Evolutionary conservation across 2,113 vertebrate species (phyloP).

Genomic region (Prinia subflava): DNA sequence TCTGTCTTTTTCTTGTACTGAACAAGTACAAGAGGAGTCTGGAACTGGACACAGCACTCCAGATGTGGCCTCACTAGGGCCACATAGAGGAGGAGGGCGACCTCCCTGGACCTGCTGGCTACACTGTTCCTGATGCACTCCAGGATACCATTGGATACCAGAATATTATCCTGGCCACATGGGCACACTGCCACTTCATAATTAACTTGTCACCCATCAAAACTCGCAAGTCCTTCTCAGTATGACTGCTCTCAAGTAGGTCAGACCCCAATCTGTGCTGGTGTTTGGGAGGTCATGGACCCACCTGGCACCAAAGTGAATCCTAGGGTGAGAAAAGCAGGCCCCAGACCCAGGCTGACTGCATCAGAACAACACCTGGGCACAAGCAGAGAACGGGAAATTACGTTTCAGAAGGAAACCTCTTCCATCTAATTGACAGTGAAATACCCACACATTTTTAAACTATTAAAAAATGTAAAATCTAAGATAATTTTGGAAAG

Average conservation of each 20-base stretch:
- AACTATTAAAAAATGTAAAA: not conserved
- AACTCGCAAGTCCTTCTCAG: not conserved
- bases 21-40: not conserved
- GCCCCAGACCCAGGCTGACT: rapidly evolving
- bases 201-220: not conserved
- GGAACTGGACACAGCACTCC: not conserved
- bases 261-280: not conserved
- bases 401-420: not conserved
- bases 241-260: not conserved
- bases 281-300: not conserved
- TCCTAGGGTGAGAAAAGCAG: not conserved
- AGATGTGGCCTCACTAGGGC: not conserved
- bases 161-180: not conserved
- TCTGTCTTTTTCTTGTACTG: not conserved
- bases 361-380: not conserved
- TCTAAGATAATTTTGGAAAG: not conserved
- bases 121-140: not conserved
- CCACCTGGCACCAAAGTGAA: not conserved
- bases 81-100: not conserved
- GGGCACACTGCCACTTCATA: not conserved
- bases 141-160: not conserved
- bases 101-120: not conserved
- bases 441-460: not conserved
- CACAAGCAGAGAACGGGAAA: not conserved
- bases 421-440: not conserved